Evolutionary conservation across 2,113 vertebrate genomes (phyloP), one percentile per base, ranked within the genome.

Genomic region (Tinamus guttatus): DNA sequence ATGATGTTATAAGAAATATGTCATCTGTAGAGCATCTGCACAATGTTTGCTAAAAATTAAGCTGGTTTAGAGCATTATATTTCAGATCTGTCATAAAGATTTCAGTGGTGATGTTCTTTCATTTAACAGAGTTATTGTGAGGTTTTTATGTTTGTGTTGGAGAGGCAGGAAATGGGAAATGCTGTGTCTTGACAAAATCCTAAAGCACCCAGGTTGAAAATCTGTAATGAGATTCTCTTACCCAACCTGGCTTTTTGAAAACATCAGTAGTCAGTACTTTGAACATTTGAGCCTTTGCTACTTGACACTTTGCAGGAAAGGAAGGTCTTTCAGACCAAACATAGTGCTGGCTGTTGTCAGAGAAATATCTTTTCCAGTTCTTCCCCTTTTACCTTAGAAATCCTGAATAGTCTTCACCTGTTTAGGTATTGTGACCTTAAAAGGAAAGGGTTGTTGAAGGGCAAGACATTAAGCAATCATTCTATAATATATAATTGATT

Each of bases 11-110:
- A 93, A 97, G 87, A 88, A 95, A 94, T 65, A 47, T 95, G 90
- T 80, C 91, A 93, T 79, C 89, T 94, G 25, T 60, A 80, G 34
- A 85, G 86, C 89, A 89, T 92, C 93, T 85, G 80, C 45, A 79
- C 90, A 91, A 74, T 28, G 74, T 93, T 96, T 80, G 60, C 67
- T 94, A 87, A 95, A 94, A 96, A 96, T 95, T 92, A 94, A 85
- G 67, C 92, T 94, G 54, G 38, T 94, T 97, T 94, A 95, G 89
- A 94, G 85, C 34, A 21, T 84, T 96, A 56, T 90, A 91, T 95
- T 95, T 97, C 81, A 94, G 95, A 81, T 96, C 64, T 94, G 86
- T 96, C 85, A 80, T 27, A 69, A 89, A 49, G 36, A 94, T 96
- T 96, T 94, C 71, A 67, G 40, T 2, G 4, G 59, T 36, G 17